Base-by-base conservation (phyloP, 2,888 invertebrate species). In the Aethes cnicana region DNA sequence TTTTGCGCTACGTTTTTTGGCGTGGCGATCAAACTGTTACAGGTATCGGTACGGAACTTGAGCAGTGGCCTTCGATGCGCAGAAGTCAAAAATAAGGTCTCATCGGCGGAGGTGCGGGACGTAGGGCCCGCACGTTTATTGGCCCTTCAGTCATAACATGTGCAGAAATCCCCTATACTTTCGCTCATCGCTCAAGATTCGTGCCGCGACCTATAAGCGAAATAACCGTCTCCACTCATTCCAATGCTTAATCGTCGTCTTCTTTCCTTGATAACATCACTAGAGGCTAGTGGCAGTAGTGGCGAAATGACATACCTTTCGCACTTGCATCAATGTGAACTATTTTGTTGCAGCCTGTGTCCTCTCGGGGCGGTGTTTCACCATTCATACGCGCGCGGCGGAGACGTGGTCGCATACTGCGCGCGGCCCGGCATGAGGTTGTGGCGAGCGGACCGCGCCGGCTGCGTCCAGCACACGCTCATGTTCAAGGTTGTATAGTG, bases 391-490 rank as follows among this genome's bases (percentile, higher is more conserved):
- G 84, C 90, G 46, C 78, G 83, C 48, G 83, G 85, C 62, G 96
- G 62, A 94, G 96, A 95, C 91, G 94, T 21, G 91, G 81, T 92
- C 44, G 90, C 95, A 46, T 95, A 93, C 83, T 95, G 96, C 68
- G 94, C 95, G 43, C 91, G 97, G 20, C 95, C 97, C 11, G 97
- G 97, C 4, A 88, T 95, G 54, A 90, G 97, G 26, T 89, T 97
- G 63, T 98, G 97, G 97, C 90, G 95, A 52, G 94, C 97, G 0
- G 93, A 95, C 81, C 76, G 89, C 14, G 74, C 84, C 21, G 97
- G 97, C 1, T 91, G 92, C 56, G 97, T 98, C n/a, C 90, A 92
- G 47, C 95, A 95, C 81, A 97, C 97, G 0, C 85, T 96, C 35
- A 91, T 97, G 16, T 97, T 97, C 74, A 96, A 96, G 90, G 96